Percentiles rank a stretch among this genome's conserved stretches.
Conservation (phyloP, 2,113 vertebrate species). For the Triplophysa rosa region DNA sequence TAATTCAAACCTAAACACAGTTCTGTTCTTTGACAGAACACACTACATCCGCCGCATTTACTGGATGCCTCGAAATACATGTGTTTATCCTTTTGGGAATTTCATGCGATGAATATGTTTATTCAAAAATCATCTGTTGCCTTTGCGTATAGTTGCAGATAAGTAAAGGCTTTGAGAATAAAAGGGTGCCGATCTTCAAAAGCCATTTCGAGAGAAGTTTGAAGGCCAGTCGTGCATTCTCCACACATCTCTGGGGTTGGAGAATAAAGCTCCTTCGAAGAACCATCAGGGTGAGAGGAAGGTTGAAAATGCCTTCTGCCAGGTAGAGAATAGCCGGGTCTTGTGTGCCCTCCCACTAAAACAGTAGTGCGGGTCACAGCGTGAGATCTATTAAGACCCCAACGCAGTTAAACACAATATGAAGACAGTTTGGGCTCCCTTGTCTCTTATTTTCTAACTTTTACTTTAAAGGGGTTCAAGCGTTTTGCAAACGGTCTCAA, state of each 20-base stretch:
- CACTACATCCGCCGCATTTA: conserved; percentile 22
- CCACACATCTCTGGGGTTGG: conserved; percentile 19
- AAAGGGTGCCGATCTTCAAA: conserved; percentile 10
- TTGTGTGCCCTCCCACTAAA: conserved; percentile 24
- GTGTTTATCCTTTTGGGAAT: conserved; percentile 38
- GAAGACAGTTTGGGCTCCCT: not conserved
- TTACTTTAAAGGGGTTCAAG: not conserved
- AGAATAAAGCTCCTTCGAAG: conserved; percentile 44
- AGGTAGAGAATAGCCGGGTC: conserved; percentile 40
- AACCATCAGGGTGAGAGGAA: conserved; percentile 39
- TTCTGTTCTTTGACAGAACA: conserved; percentile 56
- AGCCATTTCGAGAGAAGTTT: not conserved
- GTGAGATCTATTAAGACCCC: conserved; percentile 6
- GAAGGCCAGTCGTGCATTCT: conserved; percentile 16
- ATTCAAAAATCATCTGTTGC: conserved; percentile 47
- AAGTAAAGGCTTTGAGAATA: conserved; percentile 52
- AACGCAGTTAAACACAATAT: not conserved
- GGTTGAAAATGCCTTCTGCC: conserved; percentile 41
- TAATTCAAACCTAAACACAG: conserved; percentile 54
- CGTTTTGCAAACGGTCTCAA: not conserved
- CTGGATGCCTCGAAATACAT: conserved; percentile 19
- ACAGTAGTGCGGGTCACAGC: not conserved
- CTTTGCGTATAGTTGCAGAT: conserved; percentile 58
- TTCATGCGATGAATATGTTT: conserved; percentile 48
- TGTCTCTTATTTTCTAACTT: not conserved